phyloP scores from a whole-genome alignment of 2,797 vertebrate genomes.

The Toxotes lorentzi region DNA sequence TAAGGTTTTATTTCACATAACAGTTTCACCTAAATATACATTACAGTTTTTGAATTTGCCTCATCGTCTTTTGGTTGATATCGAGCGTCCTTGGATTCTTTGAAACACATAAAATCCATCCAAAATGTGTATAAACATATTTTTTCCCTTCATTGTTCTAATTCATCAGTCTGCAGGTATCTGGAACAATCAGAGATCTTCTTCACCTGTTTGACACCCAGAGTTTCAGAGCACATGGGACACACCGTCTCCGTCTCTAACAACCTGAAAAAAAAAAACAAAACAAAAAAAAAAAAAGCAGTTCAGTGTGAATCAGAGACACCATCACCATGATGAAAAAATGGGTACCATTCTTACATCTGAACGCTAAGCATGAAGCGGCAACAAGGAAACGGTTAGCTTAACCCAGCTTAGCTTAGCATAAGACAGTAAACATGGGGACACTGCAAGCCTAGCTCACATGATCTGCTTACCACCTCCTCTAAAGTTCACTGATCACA shows the following conservation, averaged over 20 bases:
- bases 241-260: conserved; percentile 90
- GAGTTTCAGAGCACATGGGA: conserved; percentile 94
- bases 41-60: background rate
- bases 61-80: background rate
- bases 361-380: background rate
- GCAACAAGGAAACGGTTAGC: background rate
- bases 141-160: conserved; percentile 78
- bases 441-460: background rate
- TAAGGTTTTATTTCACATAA: background rate
- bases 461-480: background rate
- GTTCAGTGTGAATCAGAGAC: background rate
- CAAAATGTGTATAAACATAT: conserved; percentile 14
- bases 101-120: background rate
- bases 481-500: no score
- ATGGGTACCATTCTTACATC: background rate
- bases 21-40: background rate
- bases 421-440: background rate
- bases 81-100: background rate
- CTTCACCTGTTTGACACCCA: conserved; percentile 84
- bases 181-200: conserved; percentile 87
- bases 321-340: background rate
- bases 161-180: conserved; percentile 86
- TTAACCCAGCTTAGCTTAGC: background rate
- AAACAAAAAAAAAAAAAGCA: background rate
- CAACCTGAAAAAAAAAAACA: conserved; percentile 83